These are phyloP conservation scores for Balaeniceps rex DNA, from an alignment of 2,113 vertebrate genomes.

Conservation along the genomic window DNA sequence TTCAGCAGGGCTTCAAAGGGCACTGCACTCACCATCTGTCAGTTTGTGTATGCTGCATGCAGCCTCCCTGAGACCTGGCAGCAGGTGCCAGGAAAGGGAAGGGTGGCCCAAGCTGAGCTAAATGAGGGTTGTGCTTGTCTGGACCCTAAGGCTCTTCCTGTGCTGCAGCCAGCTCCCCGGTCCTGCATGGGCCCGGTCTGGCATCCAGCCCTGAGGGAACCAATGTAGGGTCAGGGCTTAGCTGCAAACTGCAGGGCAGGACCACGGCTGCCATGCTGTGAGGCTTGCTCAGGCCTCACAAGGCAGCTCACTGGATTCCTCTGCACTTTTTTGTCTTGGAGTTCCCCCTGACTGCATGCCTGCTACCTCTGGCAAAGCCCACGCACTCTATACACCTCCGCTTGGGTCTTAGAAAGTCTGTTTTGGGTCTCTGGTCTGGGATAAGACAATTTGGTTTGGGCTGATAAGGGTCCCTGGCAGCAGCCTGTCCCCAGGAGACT, in stretches of 20 bases:
- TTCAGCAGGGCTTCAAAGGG: no score
- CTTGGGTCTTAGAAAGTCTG: background rate
- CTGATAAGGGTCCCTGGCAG: background rate
- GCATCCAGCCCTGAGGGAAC: background rate
- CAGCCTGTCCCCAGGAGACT: background rate
- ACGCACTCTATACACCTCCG: accelerated
- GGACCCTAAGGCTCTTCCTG: background rate
- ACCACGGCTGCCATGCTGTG: accelerated
- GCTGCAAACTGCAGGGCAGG: no score
- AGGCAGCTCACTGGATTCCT: background rate
- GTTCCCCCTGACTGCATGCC: no score
- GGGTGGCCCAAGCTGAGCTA: background rate
- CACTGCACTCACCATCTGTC: accelerated
- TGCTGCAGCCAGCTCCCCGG: background rate
- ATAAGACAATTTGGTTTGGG: background rate
- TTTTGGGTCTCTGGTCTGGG: background rate
- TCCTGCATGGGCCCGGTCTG: accelerated
- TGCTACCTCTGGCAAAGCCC: background rate
- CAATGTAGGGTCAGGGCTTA: accelerated
- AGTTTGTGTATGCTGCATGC: background rate
- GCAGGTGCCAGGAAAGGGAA: background rate
- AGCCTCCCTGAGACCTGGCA: background rate
- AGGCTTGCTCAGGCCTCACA: background rate
- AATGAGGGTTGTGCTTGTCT: no score
- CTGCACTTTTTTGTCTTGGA: background rate